Evolutionary conservation across 2,113 vertebrate species (phyloP), one percentile per base, ranked within the genome.

Genomic region (Pseudolaguvia tuberculata): DNA sequence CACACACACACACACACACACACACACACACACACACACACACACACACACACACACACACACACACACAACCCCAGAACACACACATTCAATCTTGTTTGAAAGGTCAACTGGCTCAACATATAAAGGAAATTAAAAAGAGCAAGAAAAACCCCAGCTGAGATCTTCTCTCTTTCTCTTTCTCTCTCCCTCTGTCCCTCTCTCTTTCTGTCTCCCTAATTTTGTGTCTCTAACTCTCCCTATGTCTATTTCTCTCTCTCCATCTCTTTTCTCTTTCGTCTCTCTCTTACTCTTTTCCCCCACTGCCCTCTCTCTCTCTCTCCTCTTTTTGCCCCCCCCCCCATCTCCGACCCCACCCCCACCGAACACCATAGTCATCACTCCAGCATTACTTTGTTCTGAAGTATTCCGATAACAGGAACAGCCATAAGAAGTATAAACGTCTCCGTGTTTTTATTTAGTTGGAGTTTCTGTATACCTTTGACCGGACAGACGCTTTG

Each of bases 281-380:
- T n/a, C n/a, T n/a, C n/a, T n/a, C n/a, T n/a, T n/a, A n/a, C n/a
- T n/a, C n/a, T n/a, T n/a, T n/a, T n/a, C n/a, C n/a, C n/a, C n/a
- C n/a, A n/a, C n/a, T n/a, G n/a, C n/a, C n/a, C n/a, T n/a, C n/a
- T n/a, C n/a, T n/a, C n/a, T n/a, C n/a, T n/a, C n/a, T n/a, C n/a
- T n/a, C n/a, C n/a, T n/a, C n/a, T n/a, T n/a, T n/a, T n/a, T n/a
- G n/a, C n/a, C n/a, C n/a, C n/a, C n/a, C n/a, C n/a, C n/a, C n/a
- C n/a, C n/a, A n/a, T n/a, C n/a, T n/a, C n/a, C n/a, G n/a, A n/a
- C n/a, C n/a, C n/a, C n/a, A n/a, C n/a, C n/a, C n/a, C n/a, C n/a
- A n/a, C n/a, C n/a, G n/a, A n/a, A n/a, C n/a, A n/a, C n/a, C 73
- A 55, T 77, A 62, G 73, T 63, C 27, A 56, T 53, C 68, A 48